Base-by-base conservation (phyloP, 2,888 invertebrate genomes). In the Steinernema hermaphroditum region DNA sequence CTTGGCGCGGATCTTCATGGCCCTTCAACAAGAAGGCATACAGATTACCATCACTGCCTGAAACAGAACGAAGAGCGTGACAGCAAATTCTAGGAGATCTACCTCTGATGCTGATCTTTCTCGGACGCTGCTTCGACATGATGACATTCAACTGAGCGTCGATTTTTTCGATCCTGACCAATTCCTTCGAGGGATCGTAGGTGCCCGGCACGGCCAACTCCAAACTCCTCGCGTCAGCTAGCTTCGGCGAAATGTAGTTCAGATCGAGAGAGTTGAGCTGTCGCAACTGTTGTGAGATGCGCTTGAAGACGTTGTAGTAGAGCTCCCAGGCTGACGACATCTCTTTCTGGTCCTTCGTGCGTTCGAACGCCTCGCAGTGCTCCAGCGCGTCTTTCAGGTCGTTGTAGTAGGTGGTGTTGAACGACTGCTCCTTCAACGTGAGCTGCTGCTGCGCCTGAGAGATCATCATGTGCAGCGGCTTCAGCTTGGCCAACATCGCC, bases 1-100 rank as follows among this genome's bases (percentile, higher is more conserved):
- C 98, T 87, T 99, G 98, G 0, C 98, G 90, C 74, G 98, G 89
- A 90, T 99, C 98, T 88, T 99, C 98, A 88, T 99, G 98, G 0
- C 98, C 98, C 88, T 99, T 99, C 76, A 99, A 90, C 43, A 99
- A 89, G 90, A 98, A 99, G 92, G 94, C 94, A 89, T 96, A 99
- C 87, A 97, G 96, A 86, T 94, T 93, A 71, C 98, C 98, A 88
- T 99, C 95, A 80, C 94, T 94, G 24, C 96, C 96, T 87, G 68
- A 70, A 72, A 6, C 27, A 9, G 34, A 70, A 19, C n/a, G n/a
- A n/a, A n/a, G n/a, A n/a, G n/a, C n/a, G n/a, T n/a, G n/a, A n/a
- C n/a, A n/a, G n/a, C n/a, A n/a, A n/a, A n/a, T n/a, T n/a, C n/a
- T n/a, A n/a, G n/a, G n/a, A n/a, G n/a, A 43, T 62, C 24, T 22